phyloP scores from a whole-genome alignment of 1,140 invertebrate species.

The Agrypnia vestita region DNA sequence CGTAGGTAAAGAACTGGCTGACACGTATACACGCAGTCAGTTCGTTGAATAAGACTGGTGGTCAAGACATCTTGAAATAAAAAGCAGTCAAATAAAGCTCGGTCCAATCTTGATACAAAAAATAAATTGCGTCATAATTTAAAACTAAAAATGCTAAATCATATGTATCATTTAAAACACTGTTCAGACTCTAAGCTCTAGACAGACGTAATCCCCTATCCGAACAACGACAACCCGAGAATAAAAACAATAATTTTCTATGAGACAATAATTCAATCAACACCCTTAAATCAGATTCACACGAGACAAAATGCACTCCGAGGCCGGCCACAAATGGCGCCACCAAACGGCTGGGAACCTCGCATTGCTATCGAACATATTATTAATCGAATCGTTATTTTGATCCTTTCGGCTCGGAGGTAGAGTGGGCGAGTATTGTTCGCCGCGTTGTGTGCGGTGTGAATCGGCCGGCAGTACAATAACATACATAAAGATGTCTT shows the following conservation, averaged over 20 bases:
- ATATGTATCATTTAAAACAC: background rate
- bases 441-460: background rate
- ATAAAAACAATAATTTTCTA: slow-evolving; percentile 28
- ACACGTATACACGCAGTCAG: too few relatives aligned
- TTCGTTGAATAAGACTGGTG: too few relatives aligned
- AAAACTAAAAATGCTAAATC: too few relatives aligned
- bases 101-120: too few relatives aligned
- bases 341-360: background rate
- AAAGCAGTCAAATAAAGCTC: too few relatives aligned
- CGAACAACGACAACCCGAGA: background rate
- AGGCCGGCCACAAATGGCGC: background rate
- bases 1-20: too few relatives aligned
- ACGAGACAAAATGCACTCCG: background rate
- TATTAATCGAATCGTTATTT: background rate
- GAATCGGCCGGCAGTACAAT: slow-evolving; percentile 16
- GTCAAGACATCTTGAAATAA: too few relatives aligned
- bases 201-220: background rate
- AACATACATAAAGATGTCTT: slow-evolving; percentile 37
- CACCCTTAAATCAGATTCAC: slow-evolving; percentile 8
- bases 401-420: background rate
- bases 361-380: background rate
- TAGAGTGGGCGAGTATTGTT: background rate
- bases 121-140: too few relatives aligned
- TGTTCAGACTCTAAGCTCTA: background rate
- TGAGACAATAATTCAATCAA: slow-evolving; percentile 26